Percentiles rank a stretch among this genome's conserved stretches.
phyloP scores from a whole-genome alignment of 2,113 vertebrate species.

The Petaurus breviceps region DNA sequence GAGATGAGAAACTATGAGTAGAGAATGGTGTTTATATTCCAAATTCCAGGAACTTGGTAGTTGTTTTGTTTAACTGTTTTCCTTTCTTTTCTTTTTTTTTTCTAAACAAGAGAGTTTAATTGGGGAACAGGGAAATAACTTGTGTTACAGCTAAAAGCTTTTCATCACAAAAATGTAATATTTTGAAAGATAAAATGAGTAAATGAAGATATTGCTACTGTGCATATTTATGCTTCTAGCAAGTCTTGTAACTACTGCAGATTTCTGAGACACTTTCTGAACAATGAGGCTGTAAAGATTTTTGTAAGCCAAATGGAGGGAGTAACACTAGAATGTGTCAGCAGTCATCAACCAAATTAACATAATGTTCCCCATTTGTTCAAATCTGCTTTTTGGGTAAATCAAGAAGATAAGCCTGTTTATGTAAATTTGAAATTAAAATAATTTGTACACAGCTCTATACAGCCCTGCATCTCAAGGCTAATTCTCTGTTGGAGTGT shows the following conservation, averaged over 20 bases:
- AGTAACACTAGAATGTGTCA: neutral
- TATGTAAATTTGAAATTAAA: constrained; percentile 51
- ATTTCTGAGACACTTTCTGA: neutral
- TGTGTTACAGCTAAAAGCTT: neutral
- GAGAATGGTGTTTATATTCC: neutral
- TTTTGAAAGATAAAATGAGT: neutral
- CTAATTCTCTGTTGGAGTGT: too few relatives aligned
- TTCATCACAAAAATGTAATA: neutral
- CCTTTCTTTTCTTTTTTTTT: too few relatives aligned
- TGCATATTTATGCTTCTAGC: neutral
- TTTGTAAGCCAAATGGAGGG: neutral
- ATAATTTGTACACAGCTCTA: too few relatives aligned
- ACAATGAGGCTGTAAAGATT: neutral
- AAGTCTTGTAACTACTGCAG: neutral
- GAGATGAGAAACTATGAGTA: neutral
- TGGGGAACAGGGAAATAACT: neutral
- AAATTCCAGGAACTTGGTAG: neutral
- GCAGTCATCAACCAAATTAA: rapidly evolving
- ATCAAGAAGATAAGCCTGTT: neutral
- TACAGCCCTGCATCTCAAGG: too few relatives aligned
- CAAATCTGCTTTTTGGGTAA: constrained; percentile 49
- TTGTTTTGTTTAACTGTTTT: neutral
- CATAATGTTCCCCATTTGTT: neutral
- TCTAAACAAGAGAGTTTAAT: neutral
- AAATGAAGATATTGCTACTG: neutral